A percentile compares a stretch with the other conserved stretches of the same genome.
phyloP scores from a whole-genome alignment of 1,140 invertebrate genomes.

The Sogatella furcifera region DNA sequence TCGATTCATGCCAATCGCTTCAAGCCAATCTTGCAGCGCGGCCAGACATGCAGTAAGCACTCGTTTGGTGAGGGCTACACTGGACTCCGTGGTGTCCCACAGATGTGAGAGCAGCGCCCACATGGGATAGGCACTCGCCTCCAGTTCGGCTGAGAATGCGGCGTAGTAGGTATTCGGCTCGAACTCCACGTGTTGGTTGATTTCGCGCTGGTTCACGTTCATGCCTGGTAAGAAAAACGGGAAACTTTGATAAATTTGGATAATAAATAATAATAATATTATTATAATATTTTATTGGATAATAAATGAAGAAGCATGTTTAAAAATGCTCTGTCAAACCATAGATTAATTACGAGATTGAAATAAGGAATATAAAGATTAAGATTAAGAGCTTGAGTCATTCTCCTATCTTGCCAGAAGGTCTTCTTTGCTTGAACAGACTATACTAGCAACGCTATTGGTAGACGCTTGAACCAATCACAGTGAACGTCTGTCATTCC shows the following conservation, averaged over 20 bases:
- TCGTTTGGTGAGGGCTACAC: slow-evolving; percentile 56
- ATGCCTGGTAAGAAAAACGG: slow-evolving; percentile 51
- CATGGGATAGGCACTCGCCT: slow-evolving; percentile 93
- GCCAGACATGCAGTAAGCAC: slow-evolving; percentile 61
- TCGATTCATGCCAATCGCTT: slow-evolving; percentile 51
- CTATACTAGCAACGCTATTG: too few species aligned
- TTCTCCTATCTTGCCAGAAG: too few species aligned
- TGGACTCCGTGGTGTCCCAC: slow-evolving; percentile 41
- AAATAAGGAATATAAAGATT: too few species aligned
- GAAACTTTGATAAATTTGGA: background rate
- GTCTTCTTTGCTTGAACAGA: too few species aligned
- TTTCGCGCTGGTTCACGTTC: slow-evolving; percentile 88
- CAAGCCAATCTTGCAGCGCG: slow-evolving; percentile 76
- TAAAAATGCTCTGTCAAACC: too few species aligned
- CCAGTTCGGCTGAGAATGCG: slow-evolving; percentile 91
- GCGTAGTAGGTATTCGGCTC: slow-evolving; percentile 95
- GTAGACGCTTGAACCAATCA: too few species aligned
- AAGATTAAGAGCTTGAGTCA: too few species aligned
- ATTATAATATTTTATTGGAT: too few species aligned
- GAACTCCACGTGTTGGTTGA: slow-evolving; percentile 88
- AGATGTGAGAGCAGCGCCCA: slow-evolving; percentile 89
- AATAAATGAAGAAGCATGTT: too few species aligned
- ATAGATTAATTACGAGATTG: too few species aligned
- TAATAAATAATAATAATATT: too few species aligned
- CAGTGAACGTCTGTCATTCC: too few species aligned